Evolutionary conservation across 2,888 invertebrate species (phyloP), one percentile per base, ranked within the genome.

Genomic region (Melieria picta): DNA sequence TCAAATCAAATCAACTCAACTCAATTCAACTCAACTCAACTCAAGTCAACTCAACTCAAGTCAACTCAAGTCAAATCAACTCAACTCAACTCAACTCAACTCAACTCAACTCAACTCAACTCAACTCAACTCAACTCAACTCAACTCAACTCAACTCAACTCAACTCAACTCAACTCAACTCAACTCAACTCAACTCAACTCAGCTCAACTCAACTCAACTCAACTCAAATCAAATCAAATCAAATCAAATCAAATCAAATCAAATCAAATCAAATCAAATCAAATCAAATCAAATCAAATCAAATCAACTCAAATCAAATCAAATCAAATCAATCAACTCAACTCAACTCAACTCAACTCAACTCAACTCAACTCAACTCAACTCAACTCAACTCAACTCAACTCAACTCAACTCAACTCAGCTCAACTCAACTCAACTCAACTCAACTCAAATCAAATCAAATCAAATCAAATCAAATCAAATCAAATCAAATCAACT

Each of bases 91-190:
- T 52, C 5, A 52, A 9, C 55, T 52, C 5, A 60, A 60, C 60
- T 60, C 60, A 60, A 60, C 60, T 43, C 16, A 60, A 5, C 60
- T 60, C 60, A 43, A 60, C 60, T 16, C 55, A 52, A 52, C 55
- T 52, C 55, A 52, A 52, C 55, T 52, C 55, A 52, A 52, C 55
- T 52, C 55, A 52, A 52, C 4, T 52, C 55, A 52, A 9, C 55
- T 52, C 55, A 52, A 9, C 55, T 52, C 55, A 52, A 52, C 55
- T 52, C 55, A 52, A 60, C 60, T 60, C 60, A 4, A 60, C 4
- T 60, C 60, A 60, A 43, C 60, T 60, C 60, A 58, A 42, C 60
- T 60, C 60, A 60, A 43, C 60, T 60, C 7, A 60, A 43, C 60
- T 60, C 60, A 60, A 60, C 43, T 60, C 4, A 60, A 60, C 43